phyloP scores from a whole-genome alignment of 2,113 vertebrate species.

The Hemichromis elongatus region DNA sequence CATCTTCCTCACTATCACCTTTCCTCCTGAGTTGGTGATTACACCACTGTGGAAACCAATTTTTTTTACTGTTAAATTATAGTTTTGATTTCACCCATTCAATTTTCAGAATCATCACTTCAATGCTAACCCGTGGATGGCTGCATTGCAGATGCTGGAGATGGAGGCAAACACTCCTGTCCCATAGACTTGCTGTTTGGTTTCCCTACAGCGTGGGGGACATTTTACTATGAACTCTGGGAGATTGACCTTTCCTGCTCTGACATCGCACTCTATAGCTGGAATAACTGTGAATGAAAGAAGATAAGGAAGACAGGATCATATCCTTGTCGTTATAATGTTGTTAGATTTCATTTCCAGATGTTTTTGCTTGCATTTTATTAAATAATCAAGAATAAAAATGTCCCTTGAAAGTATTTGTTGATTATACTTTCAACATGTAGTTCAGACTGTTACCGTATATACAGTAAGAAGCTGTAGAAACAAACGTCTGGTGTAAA shows the following conservation, averaged over 20 bases:
- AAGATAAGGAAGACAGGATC: background rate
- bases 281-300: conserved; percentile 79
- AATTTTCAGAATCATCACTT: background rate
- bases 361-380: background rate
- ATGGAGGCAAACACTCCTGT: conserved; percentile 90
- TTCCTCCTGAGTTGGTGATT: conserved; percentile 87
- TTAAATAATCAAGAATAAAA: background rate
- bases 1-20: conserved; percentile 90
- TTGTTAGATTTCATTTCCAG: background rate
- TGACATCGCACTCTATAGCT: conserved; percentile 85
- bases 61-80: background rate
- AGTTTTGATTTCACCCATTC: background rate
- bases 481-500: background rate
- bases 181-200: conserved; percentile 88
- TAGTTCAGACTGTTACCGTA: background rate
- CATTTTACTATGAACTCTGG: conserved; percentile 93
- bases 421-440: background rate
- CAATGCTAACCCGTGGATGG: conserved; percentile 85
- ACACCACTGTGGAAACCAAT: conserved; percentile 75
- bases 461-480: background rate
- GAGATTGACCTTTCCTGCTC: conserved; percentile 88
- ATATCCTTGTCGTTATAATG: background rate
- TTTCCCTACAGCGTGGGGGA: conserved; percentile 86
- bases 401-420: background rate
- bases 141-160: conserved; percentile 93